A percentile compares a stretch with the other conserved stretches of the same genome.
These are phyloP conservation scores for Lepidocyrtoides sp. DNA, from an alignment of 2,888 invertebrate species.

Conservation along the genomic window DNA sequence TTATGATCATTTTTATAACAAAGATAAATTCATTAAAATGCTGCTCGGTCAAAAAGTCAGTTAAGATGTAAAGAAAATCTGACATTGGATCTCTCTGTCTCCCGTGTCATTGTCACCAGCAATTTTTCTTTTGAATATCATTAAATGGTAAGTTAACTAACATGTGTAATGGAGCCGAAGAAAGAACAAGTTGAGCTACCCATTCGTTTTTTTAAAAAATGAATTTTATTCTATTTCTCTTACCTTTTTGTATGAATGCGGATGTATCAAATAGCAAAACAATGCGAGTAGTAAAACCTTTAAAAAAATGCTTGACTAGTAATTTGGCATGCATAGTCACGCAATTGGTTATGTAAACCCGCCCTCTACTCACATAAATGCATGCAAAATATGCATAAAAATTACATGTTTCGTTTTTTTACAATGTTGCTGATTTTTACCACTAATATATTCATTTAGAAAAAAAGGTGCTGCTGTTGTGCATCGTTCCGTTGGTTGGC, in stretches of 20 bases:
- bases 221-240: not conserved
- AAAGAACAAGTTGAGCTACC: constrained; percentile 34
- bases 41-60: constrained; percentile 55
- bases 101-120: constrained; percentile 64
- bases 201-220: not conserved
- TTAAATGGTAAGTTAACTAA: not conserved
- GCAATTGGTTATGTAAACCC: constrained; percentile 51
- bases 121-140: constrained; percentile 11
- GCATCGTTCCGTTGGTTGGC: not conserved
- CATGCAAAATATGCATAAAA: not conserved
- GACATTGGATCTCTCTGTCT: constrained; percentile 66
- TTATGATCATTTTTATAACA: not conserved
- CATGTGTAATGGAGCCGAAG: constrained; percentile 9
- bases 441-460: not conserved
- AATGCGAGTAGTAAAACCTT: not conserved
- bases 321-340: constrained; percentile 48
- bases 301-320: not conserved
- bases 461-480: constrained; percentile 1
- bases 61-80: constrained; percentile 65
- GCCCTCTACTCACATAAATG: not conserved
- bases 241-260: constrained; percentile 5
- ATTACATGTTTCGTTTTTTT: constrained; percentile 17
- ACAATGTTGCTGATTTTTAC: constrained; percentile 24
- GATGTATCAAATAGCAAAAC: constrained; percentile 28
- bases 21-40: not conserved